A percentile compares a stretch with the other conserved stretches of the same genome.
phyloP scores from a whole-genome alignment of 2,888 invertebrate genomes.

The Drosophila emarginata region DNA sequence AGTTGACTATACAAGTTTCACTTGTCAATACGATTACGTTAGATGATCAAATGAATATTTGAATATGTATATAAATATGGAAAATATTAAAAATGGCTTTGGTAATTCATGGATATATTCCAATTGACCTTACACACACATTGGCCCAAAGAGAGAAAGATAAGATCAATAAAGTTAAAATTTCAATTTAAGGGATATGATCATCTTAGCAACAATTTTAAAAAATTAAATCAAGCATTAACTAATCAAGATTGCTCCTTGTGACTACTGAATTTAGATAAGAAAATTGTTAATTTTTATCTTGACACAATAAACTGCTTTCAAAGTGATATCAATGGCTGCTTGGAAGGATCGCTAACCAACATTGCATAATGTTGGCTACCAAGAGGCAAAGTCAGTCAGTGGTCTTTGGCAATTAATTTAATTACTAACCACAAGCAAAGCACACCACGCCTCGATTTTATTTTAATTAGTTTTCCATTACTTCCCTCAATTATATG shows the following conservation, averaged over 20 bases:
- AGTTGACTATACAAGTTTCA: neutral
- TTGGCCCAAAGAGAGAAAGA: too few relatives aligned
- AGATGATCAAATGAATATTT: too few relatives aligned
- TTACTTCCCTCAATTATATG: constrained; percentile 48
- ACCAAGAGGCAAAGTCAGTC: constrained; percentile 32
- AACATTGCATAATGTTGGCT: neutral
- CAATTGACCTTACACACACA: too few relatives aligned
- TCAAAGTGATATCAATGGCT: neutral
- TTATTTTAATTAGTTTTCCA: constrained; percentile 67
- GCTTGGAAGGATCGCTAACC: neutral
- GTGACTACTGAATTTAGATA: too few relatives aligned
- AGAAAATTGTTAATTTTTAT: neutral
- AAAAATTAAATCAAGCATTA: too few relatives aligned
- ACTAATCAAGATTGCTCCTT: too few relatives aligned
- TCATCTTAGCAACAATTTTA: too few relatives aligned
- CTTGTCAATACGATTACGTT: neutral
- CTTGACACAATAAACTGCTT: neutral
- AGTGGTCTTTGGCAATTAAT: constrained; percentile 55
- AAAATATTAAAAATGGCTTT: too few relatives aligned
- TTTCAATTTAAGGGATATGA: too few relatives aligned
- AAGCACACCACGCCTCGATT: constrained; percentile 60
- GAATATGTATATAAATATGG: too few relatives aligned
- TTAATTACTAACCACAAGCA: constrained; percentile 61
- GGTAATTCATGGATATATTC: too few relatives aligned
- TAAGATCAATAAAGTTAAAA: too few relatives aligned